These are phyloP conservation scores for Polydrusus pterygomalis DNA, from an alignment of 2,888 invertebrate species.

Conservation along the genomic window DNA sequence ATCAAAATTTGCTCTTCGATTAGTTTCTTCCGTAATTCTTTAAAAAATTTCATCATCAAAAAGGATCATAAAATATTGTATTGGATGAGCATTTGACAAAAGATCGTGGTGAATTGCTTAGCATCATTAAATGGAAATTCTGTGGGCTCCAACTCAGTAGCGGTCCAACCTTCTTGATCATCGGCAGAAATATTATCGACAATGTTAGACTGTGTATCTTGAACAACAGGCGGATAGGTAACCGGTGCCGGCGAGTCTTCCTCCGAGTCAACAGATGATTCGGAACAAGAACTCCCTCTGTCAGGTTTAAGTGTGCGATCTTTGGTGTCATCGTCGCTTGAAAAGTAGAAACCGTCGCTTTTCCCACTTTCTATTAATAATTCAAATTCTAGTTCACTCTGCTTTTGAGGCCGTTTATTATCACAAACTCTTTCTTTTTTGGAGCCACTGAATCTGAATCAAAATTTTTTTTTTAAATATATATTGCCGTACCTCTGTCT, in stretches of 20 bases:
- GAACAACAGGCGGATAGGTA: conserved; percentile 1
- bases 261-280: neutral
- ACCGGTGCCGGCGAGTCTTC: too few relatives aligned
- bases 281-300: neutral
- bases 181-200: neutral
- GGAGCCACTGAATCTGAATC: too few relatives aligned
- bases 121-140: too few relatives aligned
- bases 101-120: too few relatives aligned
- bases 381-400: neutral
- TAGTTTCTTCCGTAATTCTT: too few relatives aligned
- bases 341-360: neutral
- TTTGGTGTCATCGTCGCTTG: conserved; percentile 1
- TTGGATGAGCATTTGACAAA: too few relatives aligned
- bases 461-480: too few relatives aligned
- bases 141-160: too few relatives aligned
- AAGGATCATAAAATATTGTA: too few relatives aligned
- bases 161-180: neutral
- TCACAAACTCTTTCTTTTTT: neutral
- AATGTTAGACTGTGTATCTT: neutral
- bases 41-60: too few relatives aligned
- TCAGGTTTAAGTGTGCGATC: neutral
- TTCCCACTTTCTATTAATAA: neutral
- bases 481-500: neutral
- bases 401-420: neutral
- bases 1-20: too few relatives aligned